Evolutionary conservation across 2,888 invertebrate species (phyloP).

Genomic region (Tuberolachnus salignus): DNA sequence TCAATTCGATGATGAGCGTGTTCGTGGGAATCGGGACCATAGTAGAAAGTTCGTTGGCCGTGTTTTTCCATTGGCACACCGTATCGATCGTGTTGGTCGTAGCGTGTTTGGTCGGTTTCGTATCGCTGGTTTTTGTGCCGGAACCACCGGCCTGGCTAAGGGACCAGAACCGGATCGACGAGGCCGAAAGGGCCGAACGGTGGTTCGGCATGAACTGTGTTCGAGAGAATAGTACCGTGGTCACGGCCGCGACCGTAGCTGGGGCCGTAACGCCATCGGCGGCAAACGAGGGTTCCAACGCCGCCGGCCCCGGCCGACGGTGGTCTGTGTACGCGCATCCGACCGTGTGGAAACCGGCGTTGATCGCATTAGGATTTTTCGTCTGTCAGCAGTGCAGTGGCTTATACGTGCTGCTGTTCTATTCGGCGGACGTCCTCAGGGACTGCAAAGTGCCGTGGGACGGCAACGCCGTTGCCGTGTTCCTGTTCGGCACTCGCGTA

Average conservation of each 20-base stretch:
- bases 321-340: background rate
- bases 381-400: constrained; percentile 44
- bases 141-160: constrained; percentile 52
- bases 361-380: background rate
- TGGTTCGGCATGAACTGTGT: background rate
- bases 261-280: background rate
- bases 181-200: background rate
- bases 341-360: constrained; percentile 44
- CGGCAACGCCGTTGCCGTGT: background rate
- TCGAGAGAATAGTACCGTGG: background rate
- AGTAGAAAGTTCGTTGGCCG: background rate
- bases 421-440: constrained; percentile 14
- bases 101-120: background rate
- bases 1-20: constrained; percentile 5
- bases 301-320: background rate
- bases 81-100: background rate
- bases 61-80: constrained; percentile 19
- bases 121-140: constrained; percentile 31
- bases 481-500: constrained; percentile 4
- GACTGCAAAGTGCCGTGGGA: background rate
- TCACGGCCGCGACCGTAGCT: background rate
- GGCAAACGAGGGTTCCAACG: background rate
- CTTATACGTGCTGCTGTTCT: constrained; percentile 38
- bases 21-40: constrained; percentile 35
- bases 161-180: background rate